Evolutionary conservation across 2,797 vertebrate species (phyloP).

Genomic region (Uromys caudimaculatus): DNA sequence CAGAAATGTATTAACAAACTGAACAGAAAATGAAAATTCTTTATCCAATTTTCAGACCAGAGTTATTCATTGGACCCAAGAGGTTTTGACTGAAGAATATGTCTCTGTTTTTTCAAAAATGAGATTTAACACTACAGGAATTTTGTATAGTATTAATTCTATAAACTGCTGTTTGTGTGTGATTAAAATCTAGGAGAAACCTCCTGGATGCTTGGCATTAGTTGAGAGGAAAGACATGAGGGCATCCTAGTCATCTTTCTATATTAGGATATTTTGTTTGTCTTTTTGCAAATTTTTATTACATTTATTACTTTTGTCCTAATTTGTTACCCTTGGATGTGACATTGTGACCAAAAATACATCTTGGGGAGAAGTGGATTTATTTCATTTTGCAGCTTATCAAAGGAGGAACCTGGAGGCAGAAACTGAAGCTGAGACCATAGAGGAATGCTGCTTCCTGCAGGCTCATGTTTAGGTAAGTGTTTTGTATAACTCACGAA

Average conservation of each 20-base stretch:
- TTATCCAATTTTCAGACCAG: background rate
- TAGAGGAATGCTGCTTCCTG: background rate
- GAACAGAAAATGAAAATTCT: background rate
- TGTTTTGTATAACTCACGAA: background rate
- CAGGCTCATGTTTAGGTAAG: background rate
- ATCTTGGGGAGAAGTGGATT: background rate
- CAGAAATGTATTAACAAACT: background rate
- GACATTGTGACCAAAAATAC: too few relatives aligned
- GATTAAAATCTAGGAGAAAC: background rate
- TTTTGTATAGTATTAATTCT: background rate
- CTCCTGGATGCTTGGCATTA: background rate
- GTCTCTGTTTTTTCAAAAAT: background rate
- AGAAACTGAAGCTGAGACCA: background rate
- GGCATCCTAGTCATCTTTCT: background rate
- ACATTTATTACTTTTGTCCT: background rate
- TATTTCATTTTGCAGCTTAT: background rate
- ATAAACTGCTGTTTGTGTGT: background rate
- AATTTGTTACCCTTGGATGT: too few relatives aligned
- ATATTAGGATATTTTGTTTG: background rate
- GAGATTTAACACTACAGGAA: background rate
- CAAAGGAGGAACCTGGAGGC: background rate
- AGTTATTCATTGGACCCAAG: background rate
- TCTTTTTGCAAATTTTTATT: background rate
- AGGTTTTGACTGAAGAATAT: background rate
- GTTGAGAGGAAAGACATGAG: background rate